Conservation (phyloP, 2,113 vertebrate species). For the Phyllostomus discolor region DNA sequence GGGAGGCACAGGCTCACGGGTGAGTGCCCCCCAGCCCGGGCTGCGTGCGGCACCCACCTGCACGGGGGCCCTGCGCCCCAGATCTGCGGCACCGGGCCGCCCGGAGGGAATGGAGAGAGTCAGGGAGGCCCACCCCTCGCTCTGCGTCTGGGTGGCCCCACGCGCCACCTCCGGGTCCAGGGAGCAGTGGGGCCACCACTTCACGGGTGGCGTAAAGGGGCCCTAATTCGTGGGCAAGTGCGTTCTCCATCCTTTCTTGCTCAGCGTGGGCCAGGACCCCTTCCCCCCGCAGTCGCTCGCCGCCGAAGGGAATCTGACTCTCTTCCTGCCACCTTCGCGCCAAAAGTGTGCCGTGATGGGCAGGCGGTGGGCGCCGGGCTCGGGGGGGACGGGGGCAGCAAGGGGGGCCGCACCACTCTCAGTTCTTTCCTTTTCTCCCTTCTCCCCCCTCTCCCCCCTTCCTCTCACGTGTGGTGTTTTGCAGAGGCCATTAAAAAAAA, state of each 20-base stretch:
- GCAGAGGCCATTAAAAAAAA: constrained; percentile 31
- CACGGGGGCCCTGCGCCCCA: neutral
- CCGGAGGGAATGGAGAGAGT: constrained; percentile 26
- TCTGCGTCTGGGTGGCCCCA: constrained; percentile 55
- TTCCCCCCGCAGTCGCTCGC: constrained; percentile 54
- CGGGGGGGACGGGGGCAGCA: neutral
- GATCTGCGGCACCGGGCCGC: neutral
- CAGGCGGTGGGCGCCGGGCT: rapidly evolving
- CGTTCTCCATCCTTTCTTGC: constrained; percentile 66
- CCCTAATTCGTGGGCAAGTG: constrained; percentile 71
- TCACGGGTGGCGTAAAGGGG: constrained; percentile 65
- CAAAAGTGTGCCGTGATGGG: neutral
- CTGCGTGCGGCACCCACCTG: neutral
- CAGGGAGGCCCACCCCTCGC: neutral
- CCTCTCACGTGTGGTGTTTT: neutral
- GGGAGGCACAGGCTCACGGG: neutral
- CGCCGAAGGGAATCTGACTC: constrained; percentile 28
- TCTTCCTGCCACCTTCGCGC: constrained; percentile 10
- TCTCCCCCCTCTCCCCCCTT: rapidly evolving
- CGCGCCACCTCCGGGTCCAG: constrained; percentile 18
- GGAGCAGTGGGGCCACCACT: constrained; percentile 50
- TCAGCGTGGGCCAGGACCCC: constrained; percentile 40
- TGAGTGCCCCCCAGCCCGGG: constrained; percentile 12
- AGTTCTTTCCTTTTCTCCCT: neutral
- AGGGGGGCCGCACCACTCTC: neutral